Evolutionary conservation across 2,797 vertebrate genomes (phyloP), one percentile per base, ranked within the genome.

Genomic region (Lepilemur ruficaudatus): DNA sequence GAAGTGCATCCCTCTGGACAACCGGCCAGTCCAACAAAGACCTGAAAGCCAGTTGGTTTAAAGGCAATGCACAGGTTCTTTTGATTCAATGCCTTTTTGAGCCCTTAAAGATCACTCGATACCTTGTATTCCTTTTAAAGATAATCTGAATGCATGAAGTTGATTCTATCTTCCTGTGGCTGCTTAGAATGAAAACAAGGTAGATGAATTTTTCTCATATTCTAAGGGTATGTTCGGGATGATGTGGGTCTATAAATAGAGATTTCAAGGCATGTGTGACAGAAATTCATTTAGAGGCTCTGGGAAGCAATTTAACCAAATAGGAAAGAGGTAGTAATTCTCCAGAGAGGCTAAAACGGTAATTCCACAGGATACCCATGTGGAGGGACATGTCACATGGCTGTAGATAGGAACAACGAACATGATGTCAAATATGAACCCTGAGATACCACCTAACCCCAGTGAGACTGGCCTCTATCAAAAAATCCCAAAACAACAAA

Each of bases 261-360:
- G 72, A 81, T 88, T 91, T 92, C 89, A 94, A 94, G 86, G 69
- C 43, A 96, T 35, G 78, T 82, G 61, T 61, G 57, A 78, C 67
- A 96, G 59, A 96, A 90, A 91, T 82, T 92, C 57, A 91, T 82
- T 73, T 93, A 70, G 43, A 20, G 14, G 2, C 9, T 91, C 69
- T 85, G 38, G 79, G 75, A 89, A 97, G 79, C 32, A 87, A 43
- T 41, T 90, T 52, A 93, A 22, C 35, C 38, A 46, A 78, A 73
- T 3, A 83, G 65, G 18, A 46, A 78, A 69, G 2, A 83, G 65
- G 23, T 13, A 93, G 13, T 69, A 32, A 73, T 93, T 69, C 50
- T 86, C 48, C 25, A 92, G 67, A 91, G 82, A 86, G 14, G 20
- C 28, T 80, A 82, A 96, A 76, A 87, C 22, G 84, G 41, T 90